Conservation (phyloP, 2,888 invertebrate species). For the Ochropacha duplaris region DNA sequence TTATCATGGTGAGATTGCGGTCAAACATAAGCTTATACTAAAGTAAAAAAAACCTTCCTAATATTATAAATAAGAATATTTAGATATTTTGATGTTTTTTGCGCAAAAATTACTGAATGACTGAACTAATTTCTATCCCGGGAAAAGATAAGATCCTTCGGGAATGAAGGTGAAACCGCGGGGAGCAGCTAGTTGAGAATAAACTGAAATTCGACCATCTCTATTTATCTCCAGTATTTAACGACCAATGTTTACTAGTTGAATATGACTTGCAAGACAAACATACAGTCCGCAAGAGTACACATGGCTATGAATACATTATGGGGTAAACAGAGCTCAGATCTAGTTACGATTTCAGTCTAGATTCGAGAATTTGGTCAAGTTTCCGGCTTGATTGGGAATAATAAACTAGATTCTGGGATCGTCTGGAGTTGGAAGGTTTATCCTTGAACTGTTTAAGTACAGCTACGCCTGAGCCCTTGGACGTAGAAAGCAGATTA, state of each 20-base stretch:
- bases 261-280: constrained; percentile 2
- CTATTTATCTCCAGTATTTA: background rate
- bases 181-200: background rate
- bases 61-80: too few relatives aligned
- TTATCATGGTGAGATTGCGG: too few relatives aligned
- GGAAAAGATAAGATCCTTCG: too few relatives aligned
- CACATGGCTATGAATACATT: background rate
- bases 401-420: background rate
- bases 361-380: background rate
- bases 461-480: too few relatives aligned
- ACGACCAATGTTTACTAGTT: background rate
- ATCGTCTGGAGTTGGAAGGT: background rate
- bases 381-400: background rate
- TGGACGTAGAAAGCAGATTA: too few relatives aligned
- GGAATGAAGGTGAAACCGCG: too few relatives aligned
- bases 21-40: too few relatives aligned
- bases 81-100: too few relatives aligned
- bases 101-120: too few relatives aligned
- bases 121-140: too few relatives aligned
- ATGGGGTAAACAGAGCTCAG: background rate
- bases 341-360: background rate
- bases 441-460: too few relatives aligned
- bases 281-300: background rate
- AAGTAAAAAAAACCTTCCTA: too few relatives aligned
- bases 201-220: background rate